phyloP scores from a whole-genome alignment of 2,888 invertebrate species.

The Xanthia togata region DNA sequence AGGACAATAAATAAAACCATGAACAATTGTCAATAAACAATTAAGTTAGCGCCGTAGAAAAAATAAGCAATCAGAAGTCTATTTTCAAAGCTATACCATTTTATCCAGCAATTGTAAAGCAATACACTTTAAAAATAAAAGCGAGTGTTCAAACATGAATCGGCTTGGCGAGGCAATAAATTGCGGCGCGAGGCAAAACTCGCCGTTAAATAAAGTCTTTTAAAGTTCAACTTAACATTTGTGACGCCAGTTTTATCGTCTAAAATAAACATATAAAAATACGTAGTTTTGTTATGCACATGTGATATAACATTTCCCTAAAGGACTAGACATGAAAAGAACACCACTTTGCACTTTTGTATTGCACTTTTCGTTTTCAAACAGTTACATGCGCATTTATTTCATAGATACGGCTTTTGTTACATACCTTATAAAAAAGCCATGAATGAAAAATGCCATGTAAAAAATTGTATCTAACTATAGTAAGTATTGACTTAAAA shows the following conservation, averaged over 20 bases:
- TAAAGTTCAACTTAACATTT: constrained; percentile 74
- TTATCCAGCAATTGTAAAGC: constrained; percentile 69
- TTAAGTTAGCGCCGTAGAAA: constrained; percentile 46
- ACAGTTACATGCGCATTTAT: constrained; percentile 42
- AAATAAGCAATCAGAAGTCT: constrained; percentile 63
- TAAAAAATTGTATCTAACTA: no score
- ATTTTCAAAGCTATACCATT: constrained; percentile 59
- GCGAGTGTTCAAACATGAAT: constrained; percentile 71
- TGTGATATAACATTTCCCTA: constrained; percentile 70
- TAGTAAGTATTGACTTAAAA: no score
- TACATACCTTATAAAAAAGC: neutral
- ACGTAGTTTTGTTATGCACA: constrained; percentile 63
- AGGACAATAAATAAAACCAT: constrained; percentile 50
- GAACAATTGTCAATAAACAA: constrained; percentile 61
- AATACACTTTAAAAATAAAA: constrained; percentile 73
- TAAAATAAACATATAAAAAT: constrained; percentile 71
- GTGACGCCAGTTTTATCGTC: constrained; percentile 68
- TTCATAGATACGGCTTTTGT: constrained; percentile 20
- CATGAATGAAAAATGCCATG: neutral
- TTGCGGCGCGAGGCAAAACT: constrained; percentile 69
- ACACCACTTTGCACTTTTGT: constrained; percentile 63
- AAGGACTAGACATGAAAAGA: constrained; percentile 65
- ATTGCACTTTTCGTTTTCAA: constrained; percentile 59
- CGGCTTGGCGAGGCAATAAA: constrained; percentile 72
- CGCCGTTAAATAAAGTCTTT: constrained; percentile 70